Evolutionary conservation across 2,797 vertebrate genomes (phyloP).

Genomic region (Lycodopsis pacificus): DNA sequence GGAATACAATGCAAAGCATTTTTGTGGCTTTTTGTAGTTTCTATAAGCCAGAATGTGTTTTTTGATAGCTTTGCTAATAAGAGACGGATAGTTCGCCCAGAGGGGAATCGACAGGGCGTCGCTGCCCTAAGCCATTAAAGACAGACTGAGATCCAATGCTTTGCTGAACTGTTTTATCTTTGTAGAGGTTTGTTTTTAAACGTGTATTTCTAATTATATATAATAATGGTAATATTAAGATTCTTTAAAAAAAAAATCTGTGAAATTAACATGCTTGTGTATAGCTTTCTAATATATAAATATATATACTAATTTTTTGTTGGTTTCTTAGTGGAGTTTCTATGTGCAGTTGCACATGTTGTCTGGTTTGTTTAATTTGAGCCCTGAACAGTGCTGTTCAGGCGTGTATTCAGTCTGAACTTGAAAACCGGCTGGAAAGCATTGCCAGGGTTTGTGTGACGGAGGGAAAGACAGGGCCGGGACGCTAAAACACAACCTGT

Average conservation of each 20-base stretch:
- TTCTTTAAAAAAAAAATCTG: slow-evolving; percentile 98
- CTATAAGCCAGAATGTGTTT: slow-evolving; percentile 99
- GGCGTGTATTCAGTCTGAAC: slow-evolving; percentile 84
- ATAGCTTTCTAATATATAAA: slow-evolving; percentile 99
- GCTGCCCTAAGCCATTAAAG: slow-evolving; percentile 95
- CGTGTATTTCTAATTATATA: slow-evolving; percentile 99
- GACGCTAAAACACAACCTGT: slow-evolving; percentile 65
- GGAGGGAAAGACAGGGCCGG: slow-evolving; percentile 60
- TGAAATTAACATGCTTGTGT: slow-evolving; percentile 99
- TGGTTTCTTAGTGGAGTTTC: slow-evolving; percentile 95
- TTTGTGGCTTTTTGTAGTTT: slow-evolving; percentile 99
- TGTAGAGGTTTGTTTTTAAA: slow-evolving; percentile 99
- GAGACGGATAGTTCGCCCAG: slow-evolving; percentile 91
- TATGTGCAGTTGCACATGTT: slow-evolving; percentile 97
- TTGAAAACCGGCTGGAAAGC: slow-evolving; percentile 87
- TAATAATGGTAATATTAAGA: slow-evolving; percentile 99
- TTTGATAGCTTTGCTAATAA: slow-evolving; percentile 99
- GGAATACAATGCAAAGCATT: slow-evolving; percentile 99
- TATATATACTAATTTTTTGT: slow-evolving; percentile 95
- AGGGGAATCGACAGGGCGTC: slow-evolving; percentile 87
- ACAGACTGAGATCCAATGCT: slow-evolving; percentile 92
- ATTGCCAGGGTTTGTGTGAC: slow-evolving; percentile 69
- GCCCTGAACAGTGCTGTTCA: slow-evolving; percentile 87
- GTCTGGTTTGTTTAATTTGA: slow-evolving; percentile 89
- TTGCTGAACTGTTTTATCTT: slow-evolving; percentile 99